Conservation (phyloP, 53 echinoderm and acorn worm species). For the Stichopus horrens region DNA sequence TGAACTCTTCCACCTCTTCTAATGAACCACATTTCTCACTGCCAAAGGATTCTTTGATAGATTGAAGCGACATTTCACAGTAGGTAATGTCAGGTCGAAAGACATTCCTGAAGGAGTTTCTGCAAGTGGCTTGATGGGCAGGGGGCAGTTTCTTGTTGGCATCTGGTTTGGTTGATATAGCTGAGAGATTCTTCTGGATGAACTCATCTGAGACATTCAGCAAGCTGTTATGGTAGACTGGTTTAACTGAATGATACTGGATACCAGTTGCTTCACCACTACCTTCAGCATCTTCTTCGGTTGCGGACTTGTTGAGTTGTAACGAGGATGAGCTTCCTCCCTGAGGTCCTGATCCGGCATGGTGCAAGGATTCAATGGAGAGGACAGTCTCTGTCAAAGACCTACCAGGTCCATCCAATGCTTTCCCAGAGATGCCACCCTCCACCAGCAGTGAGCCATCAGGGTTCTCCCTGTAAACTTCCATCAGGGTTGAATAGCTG, state of each 20-base stretch:
- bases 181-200: constrained; percentile 66
- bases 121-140: constrained; percentile 54
- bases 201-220: constrained; percentile 67
- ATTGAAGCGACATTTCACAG: constrained; percentile 70
- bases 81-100: constrained; percentile 93
- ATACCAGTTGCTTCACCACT: constrained; percentile 45
- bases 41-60: background rate
- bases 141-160: constrained; percentile 32
- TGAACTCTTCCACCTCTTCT: constrained; percentile 63
- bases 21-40: background rate
- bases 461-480: constrained; percentile 59
- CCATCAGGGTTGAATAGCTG: constrained; percentile 45
- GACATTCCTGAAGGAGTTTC: constrained; percentile 93
- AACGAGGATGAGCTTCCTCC: constrained; percentile 34
- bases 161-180: constrained; percentile 78
- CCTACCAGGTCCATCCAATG: background rate
- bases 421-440: constrained; percentile 58
- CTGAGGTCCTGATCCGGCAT: constrained; percentile 50
- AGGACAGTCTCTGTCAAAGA: constrained; percentile 75
- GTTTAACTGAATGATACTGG: constrained; percentile 61
- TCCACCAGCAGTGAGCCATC: constrained; percentile 64
- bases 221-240: constrained; percentile 67
- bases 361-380: constrained; percentile 63
- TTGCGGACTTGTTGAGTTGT: constrained; percentile 47
- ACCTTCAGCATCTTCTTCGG: constrained; percentile 50